Evolutionary conservation across 1,140 invertebrate genomes (phyloP).

Genomic region (Cydia strobilella): DNA sequence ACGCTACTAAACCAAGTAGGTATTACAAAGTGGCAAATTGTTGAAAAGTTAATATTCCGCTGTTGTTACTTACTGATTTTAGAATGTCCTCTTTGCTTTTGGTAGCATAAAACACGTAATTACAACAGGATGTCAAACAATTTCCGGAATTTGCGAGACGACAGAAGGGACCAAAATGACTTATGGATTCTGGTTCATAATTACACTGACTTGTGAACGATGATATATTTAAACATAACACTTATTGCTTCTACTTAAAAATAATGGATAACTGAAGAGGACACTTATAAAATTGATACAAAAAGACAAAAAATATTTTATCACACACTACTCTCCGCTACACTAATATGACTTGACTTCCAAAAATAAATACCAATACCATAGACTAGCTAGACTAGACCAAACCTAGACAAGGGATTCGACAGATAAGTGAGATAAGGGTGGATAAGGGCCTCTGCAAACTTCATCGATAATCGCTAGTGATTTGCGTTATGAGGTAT

Average conservation of each 20-base stretch:
- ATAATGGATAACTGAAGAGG: background rate
- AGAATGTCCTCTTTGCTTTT: background rate
- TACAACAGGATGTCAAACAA: conserved; percentile 17
- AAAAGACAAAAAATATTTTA: conserved; percentile 4
- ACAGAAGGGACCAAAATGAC: background rate
- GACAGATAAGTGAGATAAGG: no score
- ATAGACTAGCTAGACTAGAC: conserved; percentile 9
- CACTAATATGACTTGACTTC: conserved; percentile 28
- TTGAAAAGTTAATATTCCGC: background rate
- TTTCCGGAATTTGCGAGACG: conserved; percentile 24
- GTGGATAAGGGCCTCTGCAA: background rate
- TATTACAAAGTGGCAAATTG: background rate
- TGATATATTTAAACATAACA: background rate
- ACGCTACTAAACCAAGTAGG: background rate
- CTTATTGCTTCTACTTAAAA: background rate
- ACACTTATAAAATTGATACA: background rate
- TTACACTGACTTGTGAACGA: background rate
- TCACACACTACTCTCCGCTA: conserved; percentile 9
- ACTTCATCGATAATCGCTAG: no score
- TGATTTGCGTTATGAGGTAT: no score
- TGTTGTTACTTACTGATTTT: background rate
- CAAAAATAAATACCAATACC: conserved; percentile 33
- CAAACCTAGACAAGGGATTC: background rate
- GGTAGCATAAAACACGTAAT: conserved; percentile 16
- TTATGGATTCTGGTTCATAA: conserved; percentile 4